These are phyloP conservation scores for Camponotus pennsylvanicus DNA, from an alignment of 1,140 invertebrate genomes.

Conservation along the genomic window DNA sequence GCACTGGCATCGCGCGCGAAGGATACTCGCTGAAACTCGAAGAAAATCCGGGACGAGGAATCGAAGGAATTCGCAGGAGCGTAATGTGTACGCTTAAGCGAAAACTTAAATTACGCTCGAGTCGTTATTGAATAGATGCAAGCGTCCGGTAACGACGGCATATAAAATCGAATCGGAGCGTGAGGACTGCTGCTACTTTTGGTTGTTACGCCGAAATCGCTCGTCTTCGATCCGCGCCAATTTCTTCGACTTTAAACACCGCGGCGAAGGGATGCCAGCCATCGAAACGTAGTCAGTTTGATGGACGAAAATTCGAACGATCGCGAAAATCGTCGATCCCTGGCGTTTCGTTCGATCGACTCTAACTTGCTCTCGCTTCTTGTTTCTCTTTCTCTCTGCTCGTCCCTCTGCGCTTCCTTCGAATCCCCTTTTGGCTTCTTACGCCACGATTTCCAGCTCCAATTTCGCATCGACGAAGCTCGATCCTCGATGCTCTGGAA, in stretches of 20 bases:
- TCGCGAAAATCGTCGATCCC: conserved; percentile 59
- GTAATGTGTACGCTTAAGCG: conserved; percentile 46
- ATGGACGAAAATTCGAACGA: conserved; percentile 58
- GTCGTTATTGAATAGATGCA: conserved; percentile 57
- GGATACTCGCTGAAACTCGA: background rate
- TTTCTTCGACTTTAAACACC: conserved; percentile 62
- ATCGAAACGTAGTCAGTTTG: conserved; percentile 58
- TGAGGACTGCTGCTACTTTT: conserved; percentile 30
- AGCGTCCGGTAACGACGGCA: conserved; percentile 34
- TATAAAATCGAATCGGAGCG: conserved; percentile 43
- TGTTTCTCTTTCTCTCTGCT: background rate
- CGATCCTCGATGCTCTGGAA: conserved; percentile 66
- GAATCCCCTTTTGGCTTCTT: conserved; percentile 57
- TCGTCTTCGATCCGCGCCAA: conserved; percentile 51
- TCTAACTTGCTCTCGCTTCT: conserved; percentile 27
- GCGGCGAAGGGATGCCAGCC: conserved; percentile 19
- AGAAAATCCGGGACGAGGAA: conserved; percentile 19
- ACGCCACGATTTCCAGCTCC: conserved; percentile 71
- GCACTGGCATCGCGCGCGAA: background rate
- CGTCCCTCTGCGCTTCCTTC: conserved; percentile 14
- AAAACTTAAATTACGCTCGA: conserved; percentile 56
- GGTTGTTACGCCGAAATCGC: conserved; percentile 47
- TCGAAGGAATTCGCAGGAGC: conserved; percentile 19
- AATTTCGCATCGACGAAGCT: conserved; percentile 73
- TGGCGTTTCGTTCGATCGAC: conserved; percentile 43